Evolutionary conservation across 1,140 invertebrate species (phyloP).

Genomic region (Akabosia matsudoensis): DNA sequence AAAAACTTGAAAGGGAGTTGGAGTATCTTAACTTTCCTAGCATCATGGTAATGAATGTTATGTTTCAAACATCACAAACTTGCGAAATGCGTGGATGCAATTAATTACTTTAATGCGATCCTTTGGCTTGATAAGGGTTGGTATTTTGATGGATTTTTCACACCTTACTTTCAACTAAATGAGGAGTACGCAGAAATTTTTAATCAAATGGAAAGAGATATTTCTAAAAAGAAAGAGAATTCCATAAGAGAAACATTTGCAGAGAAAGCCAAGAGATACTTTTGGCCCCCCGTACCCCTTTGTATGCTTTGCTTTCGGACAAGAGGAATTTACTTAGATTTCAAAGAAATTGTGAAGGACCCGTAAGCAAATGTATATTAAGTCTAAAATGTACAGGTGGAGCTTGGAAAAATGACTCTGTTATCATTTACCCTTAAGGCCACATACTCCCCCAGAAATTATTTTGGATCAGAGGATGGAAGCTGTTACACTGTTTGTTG

Average conservation of each 20-base stretch:
- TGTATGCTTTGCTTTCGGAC: background rate
- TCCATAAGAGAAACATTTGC: slow-evolving; percentile 28
- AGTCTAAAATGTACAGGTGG: background rate
- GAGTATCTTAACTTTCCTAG: slow-evolving; percentile 29
- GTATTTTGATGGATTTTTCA: slow-evolving; percentile 34
- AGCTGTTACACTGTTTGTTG: background rate
- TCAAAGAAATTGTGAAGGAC: slow-evolving; percentile 1
- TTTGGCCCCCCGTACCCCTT: slow-evolving; percentile 23
- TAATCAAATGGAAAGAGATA: slow-evolving; percentile 15
- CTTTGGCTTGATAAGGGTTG: slow-evolving; percentile 18
- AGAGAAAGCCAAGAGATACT: slow-evolving; percentile 24
- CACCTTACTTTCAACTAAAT: slow-evolving; percentile 20
- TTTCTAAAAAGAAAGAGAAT: slow-evolving; percentile 21
- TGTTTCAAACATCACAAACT: background rate
- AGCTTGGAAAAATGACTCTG: background rate
- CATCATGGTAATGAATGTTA: slow-evolving; percentile 25
- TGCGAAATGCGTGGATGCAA: no score
- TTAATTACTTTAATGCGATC: background rate
- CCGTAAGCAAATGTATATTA: background rate
- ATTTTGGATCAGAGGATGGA: slow-evolving; percentile 8
- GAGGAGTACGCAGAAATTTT: slow-evolving; percentile 20
- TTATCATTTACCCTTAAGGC: background rate
- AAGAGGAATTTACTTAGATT: slow-evolving; percentile 26
- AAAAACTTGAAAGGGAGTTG: slow-evolving; percentile 12
- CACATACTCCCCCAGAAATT: slow-evolving; percentile 30